phyloP scores from a whole-genome alignment of 2,113 vertebrate genomes.

The Ochotona curzoniae region DNA sequence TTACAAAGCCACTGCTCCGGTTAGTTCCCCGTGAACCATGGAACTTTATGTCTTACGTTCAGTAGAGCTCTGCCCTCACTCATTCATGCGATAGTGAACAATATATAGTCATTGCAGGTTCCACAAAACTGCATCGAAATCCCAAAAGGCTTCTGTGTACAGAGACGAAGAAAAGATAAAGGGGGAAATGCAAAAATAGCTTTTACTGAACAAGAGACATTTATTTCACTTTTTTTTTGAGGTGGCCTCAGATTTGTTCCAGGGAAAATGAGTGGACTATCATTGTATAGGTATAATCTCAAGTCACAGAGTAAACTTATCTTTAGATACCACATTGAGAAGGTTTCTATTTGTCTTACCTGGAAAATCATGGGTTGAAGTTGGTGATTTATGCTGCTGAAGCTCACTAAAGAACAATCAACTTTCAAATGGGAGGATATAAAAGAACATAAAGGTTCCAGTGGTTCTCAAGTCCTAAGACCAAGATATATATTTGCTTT shows the following conservation, averaged over 20 bases:
- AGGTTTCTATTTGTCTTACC: background rate
- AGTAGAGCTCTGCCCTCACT: constrained; percentile 1
- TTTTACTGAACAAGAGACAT: background rate
- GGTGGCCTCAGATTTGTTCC: background rate
- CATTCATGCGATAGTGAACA: background rate
- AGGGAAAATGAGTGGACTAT: background rate
- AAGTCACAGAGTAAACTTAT: background rate
- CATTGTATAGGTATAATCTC: background rate
- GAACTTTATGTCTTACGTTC: background rate
- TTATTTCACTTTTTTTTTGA: background rate
- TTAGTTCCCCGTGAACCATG: background rate
- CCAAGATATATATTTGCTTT: constrained; percentile 65
- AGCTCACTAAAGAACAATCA: background rate
- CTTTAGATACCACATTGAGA: too few species aligned
- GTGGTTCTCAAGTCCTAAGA: constrained; percentile 20
- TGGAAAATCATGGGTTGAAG: background rate
- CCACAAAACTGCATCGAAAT: constrained; percentile 1
- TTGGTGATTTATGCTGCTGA: background rate
- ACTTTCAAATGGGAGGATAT: background rate
- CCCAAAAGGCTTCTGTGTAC: background rate
- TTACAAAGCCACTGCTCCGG: background rate
- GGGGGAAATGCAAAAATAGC: background rate
- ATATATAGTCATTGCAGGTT: background rate
- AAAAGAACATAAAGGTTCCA: background rate
- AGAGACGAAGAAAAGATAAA: background rate